Conservation (phyloP, 2,888 invertebrate species). For the Nycteola revayana region DNA sequence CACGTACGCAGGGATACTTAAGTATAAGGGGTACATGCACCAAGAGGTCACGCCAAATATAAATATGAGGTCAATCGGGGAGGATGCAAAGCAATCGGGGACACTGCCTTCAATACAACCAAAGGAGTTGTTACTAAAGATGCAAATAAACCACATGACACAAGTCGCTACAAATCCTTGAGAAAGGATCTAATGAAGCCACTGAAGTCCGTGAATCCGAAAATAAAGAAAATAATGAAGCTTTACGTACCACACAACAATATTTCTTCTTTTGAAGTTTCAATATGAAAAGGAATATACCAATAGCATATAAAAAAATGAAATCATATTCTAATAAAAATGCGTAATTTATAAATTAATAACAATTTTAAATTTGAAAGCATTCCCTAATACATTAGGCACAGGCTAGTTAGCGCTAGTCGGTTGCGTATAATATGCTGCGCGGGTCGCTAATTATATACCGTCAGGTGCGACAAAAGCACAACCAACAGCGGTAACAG, state of each 20-base stretch:
- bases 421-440: slow-evolving; percentile 27
- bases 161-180: slow-evolving; percentile 56
- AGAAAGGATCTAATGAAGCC: slow-evolving; percentile 60
- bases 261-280: slow-evolving; percentile 53
- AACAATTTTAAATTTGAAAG: slow-evolving; percentile 47
- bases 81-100: slow-evolving; percentile 82
- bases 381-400: slow-evolving; percentile 52
- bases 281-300: slow-evolving; percentile 50
- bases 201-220: slow-evolving; percentile 44
- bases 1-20: slow-evolving; percentile 55
- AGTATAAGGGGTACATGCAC: slow-evolving; percentile 73
- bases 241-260: slow-evolving; percentile 54
- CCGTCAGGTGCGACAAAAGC: slow-evolving; percentile 22
- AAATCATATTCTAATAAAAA: slow-evolving; percentile 45
- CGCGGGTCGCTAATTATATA: not conserved
- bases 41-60: slow-evolving; percentile 82
- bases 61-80: slow-evolving; percentile 60
- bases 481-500: slow-evolving; percentile 45
- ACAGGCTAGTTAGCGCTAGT: slow-evolving; percentile 54
- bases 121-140: slow-evolving; percentile 68
- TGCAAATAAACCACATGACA: slow-evolving; percentile 65
- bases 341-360: slow-evolving; percentile 52
- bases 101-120: slow-evolving; percentile 82
- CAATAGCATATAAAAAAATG: slow-evolving; percentile 48
- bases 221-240: slow-evolving; percentile 53